Conservation (phyloP, 2,113 vertebrate species). For the Mastomys coucha region DNA sequence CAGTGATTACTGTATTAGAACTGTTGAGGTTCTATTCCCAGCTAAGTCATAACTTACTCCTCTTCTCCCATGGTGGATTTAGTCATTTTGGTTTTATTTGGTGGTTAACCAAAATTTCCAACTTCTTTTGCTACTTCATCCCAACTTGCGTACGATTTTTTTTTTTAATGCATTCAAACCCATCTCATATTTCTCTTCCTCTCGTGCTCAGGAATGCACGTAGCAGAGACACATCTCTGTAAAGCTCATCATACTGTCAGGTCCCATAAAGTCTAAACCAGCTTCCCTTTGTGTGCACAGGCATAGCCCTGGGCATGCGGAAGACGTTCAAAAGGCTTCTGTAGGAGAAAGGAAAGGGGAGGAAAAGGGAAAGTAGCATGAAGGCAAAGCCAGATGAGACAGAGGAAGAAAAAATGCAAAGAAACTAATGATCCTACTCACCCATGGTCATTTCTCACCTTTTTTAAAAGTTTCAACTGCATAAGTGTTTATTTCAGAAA, state of each 20-base stretch:
- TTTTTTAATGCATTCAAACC: neutral
- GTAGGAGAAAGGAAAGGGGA: neutral
- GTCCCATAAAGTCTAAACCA: neutral
- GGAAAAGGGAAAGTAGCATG: neutral
- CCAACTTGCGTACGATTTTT: neutral
- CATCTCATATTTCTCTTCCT: neutral
- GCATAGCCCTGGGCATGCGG: neutral
- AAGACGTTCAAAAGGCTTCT: neutral
- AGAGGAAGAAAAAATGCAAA: neutral
- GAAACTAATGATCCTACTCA: neutral
- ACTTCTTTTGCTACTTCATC: constrained; percentile 28
- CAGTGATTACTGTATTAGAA: constrained; percentile 2
- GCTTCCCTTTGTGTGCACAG: neutral
- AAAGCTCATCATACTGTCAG: neutral
- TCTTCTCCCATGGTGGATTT: neutral
- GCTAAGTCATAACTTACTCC: neutral
- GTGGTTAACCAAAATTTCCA: neutral
- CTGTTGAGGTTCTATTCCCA: neutral
- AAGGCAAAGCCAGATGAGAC: neutral
- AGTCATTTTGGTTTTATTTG: constrained; percentile 1
- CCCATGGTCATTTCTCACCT: neutral
- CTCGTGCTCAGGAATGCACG: neutral
- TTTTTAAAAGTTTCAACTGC: neutral
- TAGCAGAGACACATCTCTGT: neutral
- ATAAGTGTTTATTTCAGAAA: neutral